phyloP scores from a whole-genome alignment of 1,140 invertebrate species.

The Acromyrmex charruanus region DNA sequence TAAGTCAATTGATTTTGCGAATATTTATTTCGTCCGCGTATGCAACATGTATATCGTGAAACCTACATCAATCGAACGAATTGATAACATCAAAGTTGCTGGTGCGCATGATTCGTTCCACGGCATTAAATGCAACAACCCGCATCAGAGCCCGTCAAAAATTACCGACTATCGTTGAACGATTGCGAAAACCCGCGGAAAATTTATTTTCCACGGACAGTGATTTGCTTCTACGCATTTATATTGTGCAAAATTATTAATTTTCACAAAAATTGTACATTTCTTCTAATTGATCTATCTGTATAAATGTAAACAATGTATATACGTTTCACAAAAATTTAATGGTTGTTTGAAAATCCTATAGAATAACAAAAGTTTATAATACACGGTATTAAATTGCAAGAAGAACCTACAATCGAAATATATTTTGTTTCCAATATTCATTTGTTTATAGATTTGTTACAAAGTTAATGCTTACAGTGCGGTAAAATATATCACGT shows the following conservation, averaged over 20 bases:
- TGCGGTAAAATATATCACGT: neutral
- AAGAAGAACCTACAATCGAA: neutral
- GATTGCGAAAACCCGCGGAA: constrained; percentile 41
- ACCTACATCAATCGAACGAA: constrained; percentile 65
- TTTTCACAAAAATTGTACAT: constrained; percentile 16
- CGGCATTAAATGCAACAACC: constrained; percentile 66
- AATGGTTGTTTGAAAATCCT: neutral
- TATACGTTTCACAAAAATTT: constrained; percentile 2
- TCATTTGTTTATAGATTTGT: neutral
- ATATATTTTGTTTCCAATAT: neutral
- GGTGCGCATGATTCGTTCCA: constrained; percentile 67
- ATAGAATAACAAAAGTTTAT: constrained; percentile 26
- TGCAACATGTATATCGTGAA: neutral
- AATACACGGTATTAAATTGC: neutral
- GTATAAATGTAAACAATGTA: constrained; percentile 1
- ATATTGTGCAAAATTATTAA: constrained; percentile 27
- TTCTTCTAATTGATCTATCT: constrained; percentile 3
- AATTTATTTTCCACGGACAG: constrained; percentile 42
- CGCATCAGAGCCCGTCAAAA: constrained; percentile 32
- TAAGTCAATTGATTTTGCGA: constrained; percentile 62
- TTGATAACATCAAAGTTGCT: constrained; percentile 68
- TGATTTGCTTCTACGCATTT: constrained; percentile 2
- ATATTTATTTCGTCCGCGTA: constrained; percentile 59
- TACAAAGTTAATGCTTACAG: neutral
- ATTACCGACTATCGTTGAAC: constrained; percentile 47